Base-by-base conservation (phyloP, 2,888 invertebrate genomes). In the Cataglyphis rosenhaueri region DNA sequence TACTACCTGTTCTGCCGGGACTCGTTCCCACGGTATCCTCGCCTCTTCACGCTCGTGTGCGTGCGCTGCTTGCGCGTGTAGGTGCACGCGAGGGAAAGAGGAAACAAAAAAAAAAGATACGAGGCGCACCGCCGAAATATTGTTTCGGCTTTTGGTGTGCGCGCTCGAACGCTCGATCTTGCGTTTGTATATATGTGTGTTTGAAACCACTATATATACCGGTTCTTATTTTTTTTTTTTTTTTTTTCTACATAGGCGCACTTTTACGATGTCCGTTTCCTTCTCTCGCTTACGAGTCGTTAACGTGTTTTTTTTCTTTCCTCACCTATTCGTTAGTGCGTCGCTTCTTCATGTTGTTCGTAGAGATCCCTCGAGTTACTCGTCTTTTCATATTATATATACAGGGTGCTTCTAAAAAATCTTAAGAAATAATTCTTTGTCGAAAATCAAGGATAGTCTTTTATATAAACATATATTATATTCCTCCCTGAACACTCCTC, bases 1-100 rank as follows among this genome's bases (percentile, higher is more conserved):
- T 86, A 90, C 91, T 92, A 91, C 92, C 92, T 91, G 91, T 91
- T 92, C 91, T 89, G 35, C 65, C 81, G 73, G 79, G 59, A 62
- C 71, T 57, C 85, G 85, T 89, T 89, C 88, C 88, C 88, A 89
- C 88, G 88, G 87, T 89, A 83, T 88, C 84, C 88, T 85, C 87
- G 83, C 81, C 83, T 82, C 81, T 84, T 82, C 81, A 84, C 84
- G 84, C 81, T 38, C 12, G 64, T 18, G 38, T 18, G 65, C 15
- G 25, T 48, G 15, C 8, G 44, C n/a, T 21, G 25, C 15, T n/a
- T 41, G 18, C 25, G 44, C 35, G 57, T 71, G 64, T 64, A 32
- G 59, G 41, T 29, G 35, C 55, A 44, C 66, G 48, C 44, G n/a
- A 52, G 21, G 38, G 75, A 29, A 52, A 4, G 62, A 74, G 32